Base-by-base conservation (phyloP, 2,113 vertebrate genomes). In the Struthidea cinerea region DNA sequence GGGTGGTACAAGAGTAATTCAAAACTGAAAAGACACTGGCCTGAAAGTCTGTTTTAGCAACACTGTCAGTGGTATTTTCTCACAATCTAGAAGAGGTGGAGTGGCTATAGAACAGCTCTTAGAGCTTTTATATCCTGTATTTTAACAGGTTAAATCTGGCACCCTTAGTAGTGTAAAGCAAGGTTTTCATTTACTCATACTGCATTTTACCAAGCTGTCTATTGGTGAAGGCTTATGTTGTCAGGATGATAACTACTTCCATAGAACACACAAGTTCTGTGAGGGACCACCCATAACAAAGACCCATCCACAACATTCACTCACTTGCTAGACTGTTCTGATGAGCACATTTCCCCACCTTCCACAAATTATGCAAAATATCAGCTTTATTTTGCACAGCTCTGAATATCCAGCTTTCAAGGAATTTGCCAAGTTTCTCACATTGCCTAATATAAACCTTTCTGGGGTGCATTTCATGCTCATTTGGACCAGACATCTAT, bases 341-440 rank as follows among this genome's bases (percentile, higher is more conserved):
- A 63, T 19, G 4, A 74, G 46, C 22, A 24, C 22, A 32, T 55
- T 70, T 63, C 26, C 24, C 6, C 2, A 3, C 6, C 21, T 81
- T 84, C 47, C 76, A 39, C 52, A 75, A 92, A 81, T 56, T 49
- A 81, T 2, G 4, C 47, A 39, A 70, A 93, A 64, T 9, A 32
- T 10, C 35, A 74, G 15, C 35, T 83, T 82, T 79, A 46, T 69
- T 80, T 59, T 1, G 1, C 7, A 33, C 22, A 78, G 30, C 22
- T 74, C 32, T 53, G 79, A 96, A 70, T 10, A 44, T 7, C 11
- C 41, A 90, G 64, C 92, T 94, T 93, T 93, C 68, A 60, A 96
- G 68, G 85, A 94, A 93, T 80, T 77, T 78, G 50, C 52, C 68
- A 92, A 59, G 56, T 94, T 96, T 95, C 60, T 86, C 79, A 77